Evolutionary conservation across 2,888 invertebrate species (phyloP).

Genomic region (Nomada flava): DNA sequence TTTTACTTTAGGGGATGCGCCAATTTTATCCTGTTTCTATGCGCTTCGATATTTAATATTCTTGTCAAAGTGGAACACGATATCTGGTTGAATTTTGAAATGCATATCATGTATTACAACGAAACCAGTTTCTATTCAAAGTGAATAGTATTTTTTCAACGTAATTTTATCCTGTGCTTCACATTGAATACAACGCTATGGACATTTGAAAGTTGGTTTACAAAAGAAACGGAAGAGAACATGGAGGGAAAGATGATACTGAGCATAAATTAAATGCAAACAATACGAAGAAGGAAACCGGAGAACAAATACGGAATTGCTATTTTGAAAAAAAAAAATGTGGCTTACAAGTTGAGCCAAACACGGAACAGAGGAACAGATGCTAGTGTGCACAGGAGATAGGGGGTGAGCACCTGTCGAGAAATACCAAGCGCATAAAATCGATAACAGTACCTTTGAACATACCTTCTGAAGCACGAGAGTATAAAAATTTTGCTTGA

Average conservation of each 20-base stretch:
- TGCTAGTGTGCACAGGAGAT: constrained; percentile 35
- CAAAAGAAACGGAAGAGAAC: constrained; percentile 18
- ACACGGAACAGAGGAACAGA: constrained; percentile 63
- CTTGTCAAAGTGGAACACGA: no score
- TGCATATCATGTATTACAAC: no score
- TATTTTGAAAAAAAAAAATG: constrained; percentile 71
- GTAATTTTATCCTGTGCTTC: no score
- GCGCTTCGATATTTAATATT: no score
- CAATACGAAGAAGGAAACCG: constrained; percentile 68
- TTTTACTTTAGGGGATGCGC: no score
- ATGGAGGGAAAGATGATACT: constrained; percentile 40
- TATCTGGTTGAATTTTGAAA: no score
- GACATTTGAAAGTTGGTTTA: no score
- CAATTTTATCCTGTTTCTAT: no score
- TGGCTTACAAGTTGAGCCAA: constrained; percentile 63
- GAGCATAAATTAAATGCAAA: constrained; percentile 76
- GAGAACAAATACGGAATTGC: constrained; percentile 71
- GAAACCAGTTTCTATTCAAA: no score
- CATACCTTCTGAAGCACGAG: constrained; percentile 40
- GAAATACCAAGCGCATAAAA: constrained; percentile 66
- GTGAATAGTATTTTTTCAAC: no score
- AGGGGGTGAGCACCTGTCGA: constrained; percentile 62
- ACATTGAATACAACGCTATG: no score
- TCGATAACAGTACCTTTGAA: constrained; percentile 64
- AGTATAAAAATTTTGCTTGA: constrained; percentile 59